Evolutionary conservation across 2,797 vertebrate species (phyloP).

Genomic region (Eospalax fontanierii): DNA sequence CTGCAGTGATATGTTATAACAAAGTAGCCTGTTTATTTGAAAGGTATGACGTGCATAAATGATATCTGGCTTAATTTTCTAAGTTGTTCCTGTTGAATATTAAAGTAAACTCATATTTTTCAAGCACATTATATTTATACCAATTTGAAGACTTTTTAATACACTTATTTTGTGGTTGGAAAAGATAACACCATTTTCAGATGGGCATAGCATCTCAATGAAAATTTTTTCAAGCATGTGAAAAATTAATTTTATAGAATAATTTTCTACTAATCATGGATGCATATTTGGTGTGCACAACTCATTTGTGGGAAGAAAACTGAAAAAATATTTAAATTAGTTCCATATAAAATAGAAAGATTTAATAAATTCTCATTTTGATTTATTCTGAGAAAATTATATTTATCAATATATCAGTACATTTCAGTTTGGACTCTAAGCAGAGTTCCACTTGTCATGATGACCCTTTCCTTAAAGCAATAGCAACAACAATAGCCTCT

Average conservation of each 20-base stretch:
- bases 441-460: neutral
- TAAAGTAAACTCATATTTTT: slow-evolving; percentile 1
- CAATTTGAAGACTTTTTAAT: neutral
- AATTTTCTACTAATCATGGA: neutral
- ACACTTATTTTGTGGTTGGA: slow-evolving; percentile 21
- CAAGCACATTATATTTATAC: neutral
- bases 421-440: neutral
- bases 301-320: neutral
- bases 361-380: slow-evolving; percentile 16
- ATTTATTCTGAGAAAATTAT: slow-evolving; percentile 27
- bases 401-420: slow-evolving; percentile 30
- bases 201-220: neutral
- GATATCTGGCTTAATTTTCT: slow-evolving; percentile 26
- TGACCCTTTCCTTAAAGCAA: neutral
- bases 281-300: neutral
- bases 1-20: neutral
- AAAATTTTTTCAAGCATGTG: slow-evolving; percentile 3
- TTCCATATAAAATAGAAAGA: neutral
- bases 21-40: neutral
- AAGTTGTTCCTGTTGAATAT: slow-evolving; percentile 6
- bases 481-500: neutral
- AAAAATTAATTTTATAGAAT: slow-evolving; percentile 1
- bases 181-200: neutral
- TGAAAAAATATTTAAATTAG: slow-evolving; percentile 33
- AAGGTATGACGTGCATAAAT: neutral